Percentiles rank a stretch among this genome's conserved stretches.
These are phyloP conservation scores for Allophyes oxyacanthae DNA, from an alignment of 2,888 invertebrate species.

Conservation along the genomic window DNA sequence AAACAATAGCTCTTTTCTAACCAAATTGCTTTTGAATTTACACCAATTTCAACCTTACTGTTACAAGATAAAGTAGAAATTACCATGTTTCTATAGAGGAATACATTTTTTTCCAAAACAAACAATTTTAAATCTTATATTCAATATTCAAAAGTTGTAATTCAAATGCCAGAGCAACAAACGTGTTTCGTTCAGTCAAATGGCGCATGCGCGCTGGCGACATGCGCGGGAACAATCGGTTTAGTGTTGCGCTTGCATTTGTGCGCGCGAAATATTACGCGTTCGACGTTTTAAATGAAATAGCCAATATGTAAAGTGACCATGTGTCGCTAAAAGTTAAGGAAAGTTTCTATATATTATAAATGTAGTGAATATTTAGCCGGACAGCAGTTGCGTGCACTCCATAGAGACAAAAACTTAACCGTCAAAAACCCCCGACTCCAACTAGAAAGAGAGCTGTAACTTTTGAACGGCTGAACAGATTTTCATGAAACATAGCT, in stretches of 20 bases:
- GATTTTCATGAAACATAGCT: no score
- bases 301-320: constrained; percentile 43
- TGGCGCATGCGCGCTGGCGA: constrained; percentile 58
- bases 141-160: rapidly evolving
- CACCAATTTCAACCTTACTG: not conserved
- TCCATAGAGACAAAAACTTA: no score
- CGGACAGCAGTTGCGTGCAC: no score
- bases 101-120: not conserved
- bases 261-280: constrained; percentile 57
- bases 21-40: constrained; percentile 23
- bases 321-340: constrained; percentile 4
- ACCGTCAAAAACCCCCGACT: no score
- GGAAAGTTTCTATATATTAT: not conserved
- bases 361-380: no score
- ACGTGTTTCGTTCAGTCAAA: constrained; percentile 19
- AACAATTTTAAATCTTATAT: not conserved
- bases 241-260: constrained; percentile 53
- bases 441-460: no score
- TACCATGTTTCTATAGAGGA: not conserved
- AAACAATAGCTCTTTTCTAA: constrained; percentile 55
- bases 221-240: constrained; percentile 64
- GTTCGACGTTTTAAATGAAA: constrained; percentile 59
- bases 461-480: no score
- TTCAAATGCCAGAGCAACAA: not conserved
- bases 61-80: not conserved